phyloP scores from a whole-genome alignment of 2,113 vertebrate genomes.

The Otolemur garnettii region DNA sequence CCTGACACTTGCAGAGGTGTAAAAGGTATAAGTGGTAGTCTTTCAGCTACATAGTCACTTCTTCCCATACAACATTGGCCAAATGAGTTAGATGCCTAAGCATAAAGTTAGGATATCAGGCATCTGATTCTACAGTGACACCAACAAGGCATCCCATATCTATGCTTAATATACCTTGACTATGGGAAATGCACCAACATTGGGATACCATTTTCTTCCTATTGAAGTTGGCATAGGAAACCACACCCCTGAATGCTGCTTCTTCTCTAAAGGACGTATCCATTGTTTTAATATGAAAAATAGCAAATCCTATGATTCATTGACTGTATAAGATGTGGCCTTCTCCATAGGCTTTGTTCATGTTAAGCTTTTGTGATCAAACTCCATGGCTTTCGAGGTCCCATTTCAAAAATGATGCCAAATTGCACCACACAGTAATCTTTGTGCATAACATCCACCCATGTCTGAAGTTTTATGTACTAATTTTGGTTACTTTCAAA shows the following conservation, averaged over 20 bases:
- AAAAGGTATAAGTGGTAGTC: not conserved
- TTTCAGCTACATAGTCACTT: not conserved
- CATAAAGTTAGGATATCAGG: not conserved
- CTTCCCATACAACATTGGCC: not conserved
- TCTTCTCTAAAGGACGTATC: not conserved
- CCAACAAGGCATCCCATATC: not conserved
- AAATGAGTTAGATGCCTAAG: not conserved
- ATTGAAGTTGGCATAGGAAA: not conserved
- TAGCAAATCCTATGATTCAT: not conserved
- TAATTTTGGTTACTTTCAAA: not conserved
- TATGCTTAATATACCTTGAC: not conserved
- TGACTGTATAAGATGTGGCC: not conserved
- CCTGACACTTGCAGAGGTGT: not conserved
- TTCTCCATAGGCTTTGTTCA: not conserved
- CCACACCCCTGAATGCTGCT: not conserved
- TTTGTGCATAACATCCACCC: not conserved
- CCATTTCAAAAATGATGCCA: not conserved
- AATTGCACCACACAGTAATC: not conserved
- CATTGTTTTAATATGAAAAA: not conserved
- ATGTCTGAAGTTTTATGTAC: not conserved
- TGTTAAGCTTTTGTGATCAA: not conserved
- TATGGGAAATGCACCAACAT: not conserved
- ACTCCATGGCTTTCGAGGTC: not conserved
- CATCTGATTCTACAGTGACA: not conserved
- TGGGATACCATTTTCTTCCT: not conserved